These are phyloP conservation scores for Tetragnatha versicolor DNA, from an alignment of 1,140 invertebrate species.

Conservation along the genomic window DNA sequence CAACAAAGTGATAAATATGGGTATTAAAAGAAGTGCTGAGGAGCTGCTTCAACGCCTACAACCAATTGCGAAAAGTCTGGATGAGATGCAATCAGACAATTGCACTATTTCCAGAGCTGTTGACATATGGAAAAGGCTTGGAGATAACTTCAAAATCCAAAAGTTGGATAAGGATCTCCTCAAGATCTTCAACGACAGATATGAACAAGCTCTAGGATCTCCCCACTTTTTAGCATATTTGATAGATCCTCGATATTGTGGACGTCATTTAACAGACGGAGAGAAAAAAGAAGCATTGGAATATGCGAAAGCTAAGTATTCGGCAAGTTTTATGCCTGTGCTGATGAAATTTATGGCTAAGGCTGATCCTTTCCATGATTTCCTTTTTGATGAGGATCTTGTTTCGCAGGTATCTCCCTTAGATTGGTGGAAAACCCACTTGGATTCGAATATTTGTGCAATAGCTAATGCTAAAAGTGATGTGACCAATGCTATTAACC, in stretches of 20 bases:
- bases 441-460: no score
- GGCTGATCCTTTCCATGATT: not conserved
- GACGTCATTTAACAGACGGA: not conserved
- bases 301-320: not conserved
- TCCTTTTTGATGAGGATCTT: no score
- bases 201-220: no score
- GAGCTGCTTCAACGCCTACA: not conserved
- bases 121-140: not conserved
- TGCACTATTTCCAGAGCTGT: constrained; percentile 1
- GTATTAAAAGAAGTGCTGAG: constrained; percentile 8
- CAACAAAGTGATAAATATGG: constrained; percentile 2
- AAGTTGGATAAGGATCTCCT: not conserved
- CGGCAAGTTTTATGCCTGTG: not conserved
- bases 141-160: not conserved
- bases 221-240: not conserved
- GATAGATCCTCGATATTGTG: not conserved
- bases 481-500: no score
- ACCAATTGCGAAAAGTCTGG: no score
- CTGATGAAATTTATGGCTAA: not conserved
- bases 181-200: no score
- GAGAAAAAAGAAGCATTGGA: not conserved
- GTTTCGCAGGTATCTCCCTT: not conserved
- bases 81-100: no score
- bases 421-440: not conserved
- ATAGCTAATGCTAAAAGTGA: no score